Conservation (phyloP, 2,797 vertebrate genomes). For the Capromys pilorides region DNA sequence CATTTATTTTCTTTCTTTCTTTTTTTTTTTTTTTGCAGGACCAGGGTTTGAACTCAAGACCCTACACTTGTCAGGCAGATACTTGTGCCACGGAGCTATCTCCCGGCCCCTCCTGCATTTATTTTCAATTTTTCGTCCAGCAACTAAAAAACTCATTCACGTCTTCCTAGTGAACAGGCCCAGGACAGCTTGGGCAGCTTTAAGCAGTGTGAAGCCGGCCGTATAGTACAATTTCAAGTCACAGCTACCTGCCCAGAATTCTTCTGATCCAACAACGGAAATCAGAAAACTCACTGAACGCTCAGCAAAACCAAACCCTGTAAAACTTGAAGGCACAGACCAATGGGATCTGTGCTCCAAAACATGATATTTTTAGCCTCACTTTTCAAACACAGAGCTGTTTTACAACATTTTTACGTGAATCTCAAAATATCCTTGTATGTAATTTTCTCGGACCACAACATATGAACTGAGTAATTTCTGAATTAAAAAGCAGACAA, state of each 20-base stretch:
- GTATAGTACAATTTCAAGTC: constrained; percentile 51
- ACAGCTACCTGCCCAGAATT: constrained; percentile 62
- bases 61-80: too few relatives aligned
- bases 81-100: too few relatives aligned
- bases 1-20: too few relatives aligned
- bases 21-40: too few relatives aligned
- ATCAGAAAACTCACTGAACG: constrained; percentile 71
- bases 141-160: constrained; percentile 19
- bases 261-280: constrained; percentile 69
- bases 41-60: too few relatives aligned
- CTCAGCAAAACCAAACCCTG: constrained; percentile 49
- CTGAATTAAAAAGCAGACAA: constrained; percentile 79
- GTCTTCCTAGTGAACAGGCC: not conserved
- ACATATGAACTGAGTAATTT: constrained; percentile 76
- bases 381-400: constrained; percentile 71
- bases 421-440: constrained; percentile 74
- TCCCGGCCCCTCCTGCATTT: not conserved
- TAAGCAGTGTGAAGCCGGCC: constrained; percentile 34
- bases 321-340: constrained; percentile 50
- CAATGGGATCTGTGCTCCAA: constrained; percentile 20
- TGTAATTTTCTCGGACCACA: constrained; percentile 80
- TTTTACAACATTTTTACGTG: constrained; percentile 74
- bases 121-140: constrained; percentile 36
- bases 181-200: not conserved
- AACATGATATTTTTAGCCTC: constrained; percentile 66